Evolutionary conservation across 2,797 vertebrate genomes (phyloP).

Genomic region (Zalophus californianus): DNA sequence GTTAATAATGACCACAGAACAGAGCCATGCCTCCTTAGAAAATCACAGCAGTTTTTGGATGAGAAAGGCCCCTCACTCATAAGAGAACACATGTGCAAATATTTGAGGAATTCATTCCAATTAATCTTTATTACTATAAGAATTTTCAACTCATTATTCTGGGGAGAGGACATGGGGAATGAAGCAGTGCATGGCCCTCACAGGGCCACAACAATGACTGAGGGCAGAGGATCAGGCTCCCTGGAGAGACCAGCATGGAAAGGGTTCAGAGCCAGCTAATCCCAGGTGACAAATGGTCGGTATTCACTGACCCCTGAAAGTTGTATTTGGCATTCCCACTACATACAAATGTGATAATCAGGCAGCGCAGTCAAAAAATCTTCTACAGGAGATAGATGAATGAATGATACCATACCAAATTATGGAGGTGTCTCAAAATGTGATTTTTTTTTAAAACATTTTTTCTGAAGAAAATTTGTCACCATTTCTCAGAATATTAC

Average conservation of each 20-base stretch:
- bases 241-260: neutral
- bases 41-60: neutral
- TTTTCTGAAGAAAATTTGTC: neutral
- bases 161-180: neutral
- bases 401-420: neutral
- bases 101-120: conserved; percentile 21
- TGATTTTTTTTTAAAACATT: neutral
- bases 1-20: neutral
- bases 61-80: neutral
- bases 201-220: neutral
- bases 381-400: neutral
- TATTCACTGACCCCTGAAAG: neutral
- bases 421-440: neutral
- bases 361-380: neutral
- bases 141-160: neutral
- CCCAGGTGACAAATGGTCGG: neutral
- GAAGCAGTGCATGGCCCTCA: neutral
- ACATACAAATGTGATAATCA: neutral
- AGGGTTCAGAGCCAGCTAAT: neutral
- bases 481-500: neutral
- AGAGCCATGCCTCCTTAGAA: neutral
- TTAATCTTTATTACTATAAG: neutral
- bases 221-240: neutral
- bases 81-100: neutral
- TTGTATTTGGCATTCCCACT: neutral